Conservation (phyloP, 37 sponge, comb jelly and placozoan genomes). For the Cladorhizidae sp. region DNA sequence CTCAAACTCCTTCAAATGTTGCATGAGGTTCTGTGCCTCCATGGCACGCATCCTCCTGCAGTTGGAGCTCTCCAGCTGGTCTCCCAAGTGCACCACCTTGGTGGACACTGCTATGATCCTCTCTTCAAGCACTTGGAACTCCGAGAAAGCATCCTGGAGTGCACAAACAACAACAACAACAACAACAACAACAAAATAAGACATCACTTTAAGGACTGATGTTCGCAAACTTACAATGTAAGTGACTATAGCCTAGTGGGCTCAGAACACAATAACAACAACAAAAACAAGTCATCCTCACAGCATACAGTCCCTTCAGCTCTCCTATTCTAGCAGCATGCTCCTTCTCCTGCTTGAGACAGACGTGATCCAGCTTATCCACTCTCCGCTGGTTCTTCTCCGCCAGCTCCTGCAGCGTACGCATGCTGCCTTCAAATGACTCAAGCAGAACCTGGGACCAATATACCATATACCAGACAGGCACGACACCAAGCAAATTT, state of each 20-base stretch:
- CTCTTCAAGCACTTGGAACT: conserved; percentile 83
- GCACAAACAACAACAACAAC: neutral
- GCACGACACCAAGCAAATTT: too few species aligned
- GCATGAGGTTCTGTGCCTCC: conserved; percentile 77
- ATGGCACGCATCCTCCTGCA: conserved; percentile 42
- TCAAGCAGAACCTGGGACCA: conserved; percentile 48
- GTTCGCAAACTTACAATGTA: neutral
- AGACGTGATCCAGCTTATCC: conserved; percentile 76
- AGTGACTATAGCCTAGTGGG: neutral
- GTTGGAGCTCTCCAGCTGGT: conserved; percentile 94
- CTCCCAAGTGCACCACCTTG: conserved; percentile 96
- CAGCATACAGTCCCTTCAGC: conserved; percentile 46
- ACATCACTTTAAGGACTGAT: neutral
- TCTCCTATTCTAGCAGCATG: conserved; percentile 48
- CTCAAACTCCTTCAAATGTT: conserved; percentile 70
- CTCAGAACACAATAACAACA: neutral
- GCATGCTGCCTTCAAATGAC: conserved; percentile 63
- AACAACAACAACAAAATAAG: neutral
- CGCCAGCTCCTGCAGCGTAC: conserved; percentile 45
- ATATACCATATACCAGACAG: too few species aligned
- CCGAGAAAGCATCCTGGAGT: conserved; percentile 63
- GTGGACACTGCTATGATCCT: conserved; percentile 80
- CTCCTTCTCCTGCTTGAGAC: conserved; percentile 72
- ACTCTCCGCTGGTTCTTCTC: conserved; percentile 71
- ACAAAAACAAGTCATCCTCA: conserved; percentile 14